Percentiles rank a stretch among this genome's conserved stretches.
Evolutionary conservation across 2,888 invertebrate species (phyloP).

Genomic region (Parasteatoda lunata): DNA sequence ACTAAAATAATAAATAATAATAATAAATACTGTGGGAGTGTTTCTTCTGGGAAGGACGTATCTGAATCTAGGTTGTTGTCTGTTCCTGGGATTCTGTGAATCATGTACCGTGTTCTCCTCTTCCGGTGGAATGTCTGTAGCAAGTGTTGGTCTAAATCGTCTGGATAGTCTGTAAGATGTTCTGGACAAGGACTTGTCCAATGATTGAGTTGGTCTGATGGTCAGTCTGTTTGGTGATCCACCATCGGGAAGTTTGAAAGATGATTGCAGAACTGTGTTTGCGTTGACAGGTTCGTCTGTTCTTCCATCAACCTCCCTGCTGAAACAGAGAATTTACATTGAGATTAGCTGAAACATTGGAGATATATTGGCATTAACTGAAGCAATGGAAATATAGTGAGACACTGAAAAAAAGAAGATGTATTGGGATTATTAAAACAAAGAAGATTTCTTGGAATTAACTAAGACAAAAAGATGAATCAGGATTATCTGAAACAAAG

Average conservation of each 20-base stretch:
- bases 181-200: slow-evolving; percentile 44
- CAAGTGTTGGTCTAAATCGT: slow-evolving; percentile 51
- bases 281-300: slow-evolving; percentile 54
- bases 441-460: too few relatives aligned
- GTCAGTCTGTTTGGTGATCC: slow-evolving; percentile 1
- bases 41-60: slow-evolving; percentile 61
- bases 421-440: too few relatives aligned
- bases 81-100: slow-evolving; percentile 43
- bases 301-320: slow-evolving; percentile 46
- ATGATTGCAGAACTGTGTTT: slow-evolving; percentile 60
- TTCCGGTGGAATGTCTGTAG: slow-evolving; percentile 46
- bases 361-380: too few relatives aligned
- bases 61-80: slow-evolving; percentile 51
- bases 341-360: too few relatives aligned
- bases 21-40: slow-evolving; percentile 56
- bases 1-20: too few relatives aligned
- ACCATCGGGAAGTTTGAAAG: slow-evolving; percentile 41
- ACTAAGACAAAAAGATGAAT: too few relatives aligned
- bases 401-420: too few relatives aligned
- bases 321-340: not conserved
- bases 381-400: too few relatives aligned
- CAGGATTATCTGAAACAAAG: too few relatives aligned
- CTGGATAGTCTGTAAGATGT: slow-evolving; percentile 28
- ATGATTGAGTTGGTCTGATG: slow-evolving; percentile 55
- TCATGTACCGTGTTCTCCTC: slow-evolving; percentile 65